Percentiles rank a stretch among this genome's conserved stretches.
phyloP scores from a whole-genome alignment of 2,797 vertebrate species.

The Clarias laeviceps region DNA sequence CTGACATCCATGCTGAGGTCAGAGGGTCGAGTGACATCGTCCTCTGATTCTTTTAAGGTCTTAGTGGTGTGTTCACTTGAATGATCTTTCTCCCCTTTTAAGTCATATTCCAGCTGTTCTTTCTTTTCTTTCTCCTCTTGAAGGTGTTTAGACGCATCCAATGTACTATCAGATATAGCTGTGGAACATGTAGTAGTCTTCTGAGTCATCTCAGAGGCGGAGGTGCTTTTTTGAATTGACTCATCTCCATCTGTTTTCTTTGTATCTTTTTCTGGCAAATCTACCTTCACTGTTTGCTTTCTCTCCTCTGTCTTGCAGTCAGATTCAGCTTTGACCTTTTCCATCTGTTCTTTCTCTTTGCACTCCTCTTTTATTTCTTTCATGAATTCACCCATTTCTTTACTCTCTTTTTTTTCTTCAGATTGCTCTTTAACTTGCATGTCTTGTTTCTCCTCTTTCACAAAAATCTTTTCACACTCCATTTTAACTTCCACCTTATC shows the following conservation, averaged over 20 bases:
- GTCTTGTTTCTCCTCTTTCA: slow-evolving; percentile 51
- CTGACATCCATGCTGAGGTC: slow-evolving; percentile 68
- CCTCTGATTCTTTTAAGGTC: slow-evolving; percentile 52
- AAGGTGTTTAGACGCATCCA: slow-evolving; percentile 55
- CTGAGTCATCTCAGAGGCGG: slow-evolving; percentile 71
- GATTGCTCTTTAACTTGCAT: slow-evolving; percentile 52
- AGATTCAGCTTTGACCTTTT: slow-evolving; percentile 29
- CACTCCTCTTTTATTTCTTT: slow-evolving; percentile 60
- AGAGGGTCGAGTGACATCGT: slow-evolving; percentile 63
- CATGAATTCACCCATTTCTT: slow-evolving; percentile 51
- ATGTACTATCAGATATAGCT: slow-evolving; percentile 68
- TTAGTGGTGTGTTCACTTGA: slow-evolving; percentile 64
- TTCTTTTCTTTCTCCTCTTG: slow-evolving; percentile 66
- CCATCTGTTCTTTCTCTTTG: slow-evolving; percentile 54
- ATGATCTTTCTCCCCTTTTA: slow-evolving; percentile 61
- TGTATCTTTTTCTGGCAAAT: slow-evolving; percentile 34
- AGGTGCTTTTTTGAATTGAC: slow-evolving; percentile 72
- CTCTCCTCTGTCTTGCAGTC: slow-evolving; percentile 30
- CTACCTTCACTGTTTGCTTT: slow-evolving; percentile 29
- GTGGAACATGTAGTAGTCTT: slow-evolving; percentile 67
- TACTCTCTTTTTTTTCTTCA: slow-evolving; percentile 42
- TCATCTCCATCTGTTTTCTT: slow-evolving; percentile 41
- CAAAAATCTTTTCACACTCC: slow-evolving; percentile 49
- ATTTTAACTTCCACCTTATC: slow-evolving; percentile 44
- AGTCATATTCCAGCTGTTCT: slow-evolving; percentile 35